Conservation (phyloP, 53 echinoderm and acorn worm species). For the Crossaster papposus region DNA sequence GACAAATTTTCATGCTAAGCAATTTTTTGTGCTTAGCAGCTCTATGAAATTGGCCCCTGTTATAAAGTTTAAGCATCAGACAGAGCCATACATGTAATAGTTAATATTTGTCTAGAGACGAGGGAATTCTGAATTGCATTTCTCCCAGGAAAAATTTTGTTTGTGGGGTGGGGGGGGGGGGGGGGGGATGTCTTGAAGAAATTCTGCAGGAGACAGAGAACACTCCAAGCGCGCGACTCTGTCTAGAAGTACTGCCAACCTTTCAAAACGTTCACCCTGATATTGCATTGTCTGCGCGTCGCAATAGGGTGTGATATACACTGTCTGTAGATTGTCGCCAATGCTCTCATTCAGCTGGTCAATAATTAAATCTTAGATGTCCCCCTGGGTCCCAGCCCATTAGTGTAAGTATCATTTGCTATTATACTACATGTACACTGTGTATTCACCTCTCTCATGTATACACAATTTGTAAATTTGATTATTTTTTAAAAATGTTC, state of each 20-base stretch:
- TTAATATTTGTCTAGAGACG: no score
- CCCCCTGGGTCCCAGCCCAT: neutral
- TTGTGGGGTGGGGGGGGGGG: no score
- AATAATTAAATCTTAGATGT: conserved; percentile 36
- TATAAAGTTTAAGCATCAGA: no score
- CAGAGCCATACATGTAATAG: neutral
- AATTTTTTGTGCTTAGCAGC: no score
- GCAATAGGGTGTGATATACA: neutral
- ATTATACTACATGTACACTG: neutral
- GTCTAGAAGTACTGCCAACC: conserved; percentile 42
- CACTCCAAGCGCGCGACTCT: conserved; percentile 2
- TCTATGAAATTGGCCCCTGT: no score
- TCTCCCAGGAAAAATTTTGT: neutral
- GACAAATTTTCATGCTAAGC: no score
- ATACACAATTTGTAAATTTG: neutral
- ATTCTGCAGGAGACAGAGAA: conserved; percentile 5
- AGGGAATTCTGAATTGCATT: neutral
- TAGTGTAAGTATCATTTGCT: neutral
- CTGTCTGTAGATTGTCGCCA: conserved; percentile 17
- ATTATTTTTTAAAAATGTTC: neutral
- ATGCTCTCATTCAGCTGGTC: neutral
- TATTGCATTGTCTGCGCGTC: neutral
- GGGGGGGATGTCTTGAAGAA: neutral
- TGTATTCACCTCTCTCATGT: neutral
- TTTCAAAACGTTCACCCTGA: conserved; percentile 13